Evolutionary conservation across 2,797 vertebrate genomes (phyloP).

Genomic region (Labroides dimidiatus): DNA sequence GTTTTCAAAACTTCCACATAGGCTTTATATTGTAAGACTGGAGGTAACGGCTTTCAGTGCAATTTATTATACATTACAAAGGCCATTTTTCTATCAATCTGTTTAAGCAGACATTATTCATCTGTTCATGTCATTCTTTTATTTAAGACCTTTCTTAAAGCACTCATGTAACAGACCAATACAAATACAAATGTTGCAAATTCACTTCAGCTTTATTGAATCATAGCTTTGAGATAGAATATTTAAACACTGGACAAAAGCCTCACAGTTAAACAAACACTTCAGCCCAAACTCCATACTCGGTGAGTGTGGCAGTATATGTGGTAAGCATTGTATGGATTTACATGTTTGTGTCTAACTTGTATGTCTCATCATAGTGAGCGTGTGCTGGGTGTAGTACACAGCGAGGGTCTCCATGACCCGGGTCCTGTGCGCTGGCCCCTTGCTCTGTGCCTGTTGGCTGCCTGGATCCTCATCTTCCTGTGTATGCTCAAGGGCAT

Average conservation of each 20-base stretch:
- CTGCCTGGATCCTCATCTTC: slow-evolving; percentile 88
- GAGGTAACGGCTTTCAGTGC: too few relatives aligned
- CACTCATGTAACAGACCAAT: not conserved
- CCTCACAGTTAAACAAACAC: not conserved
- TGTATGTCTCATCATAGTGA: slow-evolving; percentile 67
- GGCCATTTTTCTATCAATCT: not conserved
- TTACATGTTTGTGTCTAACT: slow-evolving; percentile 10
- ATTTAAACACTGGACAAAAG: not conserved
- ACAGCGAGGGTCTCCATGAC: slow-evolving; percentile 85
- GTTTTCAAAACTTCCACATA: too few relatives aligned
- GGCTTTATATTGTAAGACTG: too few relatives aligned
- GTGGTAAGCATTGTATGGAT: not conserved
- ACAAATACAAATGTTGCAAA: not conserved
- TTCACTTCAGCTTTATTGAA: not conserved
- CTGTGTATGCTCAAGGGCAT: slow-evolving; percentile 89
- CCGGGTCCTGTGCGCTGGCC: slow-evolving; percentile 86
- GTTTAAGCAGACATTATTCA: not conserved
- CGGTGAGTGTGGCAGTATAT: not conserved
- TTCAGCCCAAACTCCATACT: not conserved
- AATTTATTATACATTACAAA: not conserved
- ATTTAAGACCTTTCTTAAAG: not conserved
- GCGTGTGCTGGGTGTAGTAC: slow-evolving; percentile 82
- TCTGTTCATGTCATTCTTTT: too few relatives aligned
- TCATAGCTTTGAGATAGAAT: not conserved
- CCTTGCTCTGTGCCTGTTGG: slow-evolving; percentile 86